These are phyloP conservation scores for Nasonovia ribisnigri DNA, from an alignment of 2,888 invertebrate genomes.

Conservation along the genomic window DNA sequence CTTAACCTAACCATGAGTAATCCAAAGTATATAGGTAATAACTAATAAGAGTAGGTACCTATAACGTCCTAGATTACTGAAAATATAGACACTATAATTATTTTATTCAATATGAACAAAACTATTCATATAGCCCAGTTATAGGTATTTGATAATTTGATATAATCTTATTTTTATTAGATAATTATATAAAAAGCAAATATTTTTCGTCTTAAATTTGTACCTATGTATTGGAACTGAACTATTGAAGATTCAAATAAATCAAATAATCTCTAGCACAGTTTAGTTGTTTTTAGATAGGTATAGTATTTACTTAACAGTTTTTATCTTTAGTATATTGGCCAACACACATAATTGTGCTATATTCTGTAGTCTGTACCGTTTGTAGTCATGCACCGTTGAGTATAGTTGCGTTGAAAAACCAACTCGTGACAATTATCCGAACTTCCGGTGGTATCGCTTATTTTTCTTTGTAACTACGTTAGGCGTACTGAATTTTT, in stretches of 20 bases:
- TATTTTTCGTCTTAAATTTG: background rate
- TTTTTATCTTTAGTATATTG: background rate
- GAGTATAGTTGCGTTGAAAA: background rate
- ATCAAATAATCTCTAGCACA: background rate
- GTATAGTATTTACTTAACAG: background rate
- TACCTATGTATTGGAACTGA: background rate
- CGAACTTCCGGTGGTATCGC: background rate
- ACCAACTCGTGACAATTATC: background rate
- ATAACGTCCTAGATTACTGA: background rate
- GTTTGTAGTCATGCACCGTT: background rate
- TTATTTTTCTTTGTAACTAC: background rate
- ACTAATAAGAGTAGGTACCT: background rate
- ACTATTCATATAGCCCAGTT: background rate
- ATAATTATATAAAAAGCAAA: background rate
- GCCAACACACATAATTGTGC: background rate
- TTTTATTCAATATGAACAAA: background rate
- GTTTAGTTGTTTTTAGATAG: background rate
- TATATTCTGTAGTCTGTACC: background rate
- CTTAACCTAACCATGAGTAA: no score
- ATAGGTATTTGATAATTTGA: background rate
- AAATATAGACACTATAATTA: background rate
- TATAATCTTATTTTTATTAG: background rate
- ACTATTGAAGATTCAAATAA: background rate
- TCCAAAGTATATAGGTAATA: background rate
- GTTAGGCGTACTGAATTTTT: background rate